Evolutionary conservation across 2,888 invertebrate species (phyloP), one percentile per base, ranked within the genome.

Genomic region (Oxytorus armatus): DNA sequence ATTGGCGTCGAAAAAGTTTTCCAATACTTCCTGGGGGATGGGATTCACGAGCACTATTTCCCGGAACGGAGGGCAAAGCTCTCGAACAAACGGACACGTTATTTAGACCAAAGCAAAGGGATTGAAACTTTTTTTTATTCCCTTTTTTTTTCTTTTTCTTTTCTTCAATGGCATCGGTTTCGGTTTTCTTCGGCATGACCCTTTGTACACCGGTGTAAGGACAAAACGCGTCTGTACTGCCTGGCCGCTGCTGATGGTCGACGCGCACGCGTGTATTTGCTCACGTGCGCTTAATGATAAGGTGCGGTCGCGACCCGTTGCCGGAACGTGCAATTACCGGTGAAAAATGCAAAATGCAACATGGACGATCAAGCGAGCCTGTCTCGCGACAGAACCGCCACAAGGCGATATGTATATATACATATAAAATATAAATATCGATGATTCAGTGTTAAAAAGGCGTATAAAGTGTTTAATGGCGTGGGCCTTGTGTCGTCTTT

Each of bases 241-340:
- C 42, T 39, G 23, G 25, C n/a, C 51, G 49, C 11, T 16, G 57
- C 57, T 23, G 51, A 25, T 59, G 74, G 47, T 42, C 10, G 79
- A n/a, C n/a, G 73, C 82, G 85, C 86, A 88, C 88, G 86, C 87
- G 87, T 85, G 86, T 84, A 81, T 85, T 84, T 84, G 82, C 84
- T 89, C 87, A 90, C 91, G 89, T 89, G 90, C 88, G 82, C 81
- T 82, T 91, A 91, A 91, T 91, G 87, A 90, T 87, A 89, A 88
- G 88, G 86, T 88, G 85, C 85, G 66, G 68, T 72, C 69, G 83
- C 83, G 82, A 85, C 85, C 82, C 84, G 84, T 81, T 79, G 82
- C 79, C 16, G 29, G 65, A 87, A 84, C 85, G 83, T 87, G 82
- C 88, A 90, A 90, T 91, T 90, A 90, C 87, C 85, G 81, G 81